Conservation (phyloP, 2,888 invertebrate species). For the Amorpha juglandis region DNA sequence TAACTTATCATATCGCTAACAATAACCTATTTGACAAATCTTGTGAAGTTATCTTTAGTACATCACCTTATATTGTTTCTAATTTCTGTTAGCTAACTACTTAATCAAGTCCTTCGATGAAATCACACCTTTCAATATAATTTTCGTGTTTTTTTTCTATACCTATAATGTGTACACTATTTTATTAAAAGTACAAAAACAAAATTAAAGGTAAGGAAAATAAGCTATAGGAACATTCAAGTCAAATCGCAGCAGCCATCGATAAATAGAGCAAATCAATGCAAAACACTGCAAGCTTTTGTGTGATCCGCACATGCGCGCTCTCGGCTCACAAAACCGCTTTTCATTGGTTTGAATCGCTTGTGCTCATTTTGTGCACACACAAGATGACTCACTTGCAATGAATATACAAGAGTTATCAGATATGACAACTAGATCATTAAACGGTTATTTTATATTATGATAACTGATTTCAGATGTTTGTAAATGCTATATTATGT, state of each 20-base stretch:
- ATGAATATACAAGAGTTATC: constrained; percentile 30
- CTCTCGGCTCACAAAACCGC: constrained; percentile 75
- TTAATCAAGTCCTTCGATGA: too few relatives aligned
- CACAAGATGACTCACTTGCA: constrained; percentile 58
- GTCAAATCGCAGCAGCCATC: constrained; percentile 61
- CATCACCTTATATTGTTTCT: too few relatives aligned
- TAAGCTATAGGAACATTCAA: constrained; percentile 33
- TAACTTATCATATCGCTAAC: too few relatives aligned
- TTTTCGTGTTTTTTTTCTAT: too few relatives aligned
- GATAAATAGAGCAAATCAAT: constrained; percentile 69
- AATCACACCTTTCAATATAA: too few relatives aligned
- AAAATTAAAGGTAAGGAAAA: constrained; percentile 3
- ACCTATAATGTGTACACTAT: too few relatives aligned
- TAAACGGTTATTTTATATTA: background rate
- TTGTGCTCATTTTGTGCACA: constrained; percentile 58
- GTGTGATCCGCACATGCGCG: constrained; percentile 71
- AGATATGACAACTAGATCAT: constrained; percentile 32
- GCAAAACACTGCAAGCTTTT: constrained; percentile 71
- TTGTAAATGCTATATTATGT: too few relatives aligned
- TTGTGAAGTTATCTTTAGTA: too few relatives aligned
- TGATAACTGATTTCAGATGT: too few relatives aligned
- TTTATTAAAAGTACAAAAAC: background rate
- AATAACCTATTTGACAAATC: too few relatives aligned
- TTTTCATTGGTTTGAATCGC: constrained; percentile 80
- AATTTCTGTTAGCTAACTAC: too few relatives aligned